phyloP scores from a whole-genome alignment of 2,888 invertebrate species.

The Dione vanillae region DNA sequence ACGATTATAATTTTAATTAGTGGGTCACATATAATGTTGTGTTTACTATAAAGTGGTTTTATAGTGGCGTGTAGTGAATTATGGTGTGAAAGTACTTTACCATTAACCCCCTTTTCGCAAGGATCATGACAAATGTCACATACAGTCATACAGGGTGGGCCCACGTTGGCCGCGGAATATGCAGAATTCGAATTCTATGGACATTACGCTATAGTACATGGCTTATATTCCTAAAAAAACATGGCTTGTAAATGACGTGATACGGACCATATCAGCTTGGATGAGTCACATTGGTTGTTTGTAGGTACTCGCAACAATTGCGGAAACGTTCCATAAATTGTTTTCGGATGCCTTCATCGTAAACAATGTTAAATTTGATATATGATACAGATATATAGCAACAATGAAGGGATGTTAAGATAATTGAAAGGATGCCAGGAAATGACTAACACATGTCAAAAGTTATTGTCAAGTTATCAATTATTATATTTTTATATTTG shows the following conservation, averaged over 20 bases:
- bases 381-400: conserved; percentile 43
- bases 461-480: conserved; percentile 27
- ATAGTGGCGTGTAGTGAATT: conserved; percentile 15
- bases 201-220: conserved; percentile 48
- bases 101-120: conserved; percentile 72
- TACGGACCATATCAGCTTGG: conserved; percentile 72
- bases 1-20: conserved; percentile 46
- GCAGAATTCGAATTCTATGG: conserved; percentile 46
- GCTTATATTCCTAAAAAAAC: conserved; percentile 56
- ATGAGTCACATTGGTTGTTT: conserved; percentile 78
- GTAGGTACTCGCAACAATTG: conserved; percentile 66
- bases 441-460: conserved; percentile 52
- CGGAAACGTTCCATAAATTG: conserved; percentile 74
- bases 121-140: conserved; percentile 80
- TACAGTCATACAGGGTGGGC: conserved; percentile 73
- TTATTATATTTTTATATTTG: conserved; percentile 60
- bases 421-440: conserved; percentile 51
- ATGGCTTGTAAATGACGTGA: conserved; percentile 65
- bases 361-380: conserved; percentile 65
- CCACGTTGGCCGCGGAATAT: conserved; percentile 74
- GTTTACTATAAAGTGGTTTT: conserved; percentile 35
- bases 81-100: conserved; percentile 9
- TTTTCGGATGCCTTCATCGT: conserved; percentile 71
- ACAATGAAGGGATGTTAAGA: conserved; percentile 45
- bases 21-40: conserved; percentile 53